Conservation (phyloP, 1,140 invertebrate genomes). For the Hypsibius dujardini region DNA sequence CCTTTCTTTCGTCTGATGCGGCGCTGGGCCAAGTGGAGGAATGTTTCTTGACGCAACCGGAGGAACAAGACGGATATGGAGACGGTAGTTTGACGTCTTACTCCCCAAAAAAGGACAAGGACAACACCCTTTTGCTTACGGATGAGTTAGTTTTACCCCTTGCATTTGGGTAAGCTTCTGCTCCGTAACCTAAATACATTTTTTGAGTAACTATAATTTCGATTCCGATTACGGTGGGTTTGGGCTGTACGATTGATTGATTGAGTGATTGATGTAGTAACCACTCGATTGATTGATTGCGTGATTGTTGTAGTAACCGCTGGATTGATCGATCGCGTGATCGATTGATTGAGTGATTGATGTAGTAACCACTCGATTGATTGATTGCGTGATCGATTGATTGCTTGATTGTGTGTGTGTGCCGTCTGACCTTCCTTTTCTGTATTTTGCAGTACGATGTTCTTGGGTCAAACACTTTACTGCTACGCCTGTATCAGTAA, state of each 20-base stretch:
- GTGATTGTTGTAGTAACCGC: no score
- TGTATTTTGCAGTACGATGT: not conserved
- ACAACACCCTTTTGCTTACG: not conserved
- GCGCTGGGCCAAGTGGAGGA: not conserved
- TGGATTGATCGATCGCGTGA: no score
- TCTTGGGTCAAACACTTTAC: constrained; percentile 5
- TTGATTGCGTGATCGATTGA: no score
- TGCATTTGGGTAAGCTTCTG: not conserved
- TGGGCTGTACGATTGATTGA: no score
- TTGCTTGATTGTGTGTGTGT: not conserved
- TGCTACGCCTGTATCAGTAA: constrained; percentile 9
- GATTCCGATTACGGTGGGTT: no score
- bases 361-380: no score
- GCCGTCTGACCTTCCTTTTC: not conserved
- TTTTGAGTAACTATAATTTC: no score
- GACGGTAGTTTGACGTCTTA: not conserved
- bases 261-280: no score
- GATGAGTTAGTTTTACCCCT: not conserved
- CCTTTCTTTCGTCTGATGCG: not conserved
- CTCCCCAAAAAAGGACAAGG: not conserved
- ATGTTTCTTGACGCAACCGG: no score
- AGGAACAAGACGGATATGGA: not conserved
- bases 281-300: no score
- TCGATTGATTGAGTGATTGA: no score
- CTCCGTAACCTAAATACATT: no score